Conservation (phyloP, 2,888 invertebrate genomes). For the Troides aeacus region DNA sequence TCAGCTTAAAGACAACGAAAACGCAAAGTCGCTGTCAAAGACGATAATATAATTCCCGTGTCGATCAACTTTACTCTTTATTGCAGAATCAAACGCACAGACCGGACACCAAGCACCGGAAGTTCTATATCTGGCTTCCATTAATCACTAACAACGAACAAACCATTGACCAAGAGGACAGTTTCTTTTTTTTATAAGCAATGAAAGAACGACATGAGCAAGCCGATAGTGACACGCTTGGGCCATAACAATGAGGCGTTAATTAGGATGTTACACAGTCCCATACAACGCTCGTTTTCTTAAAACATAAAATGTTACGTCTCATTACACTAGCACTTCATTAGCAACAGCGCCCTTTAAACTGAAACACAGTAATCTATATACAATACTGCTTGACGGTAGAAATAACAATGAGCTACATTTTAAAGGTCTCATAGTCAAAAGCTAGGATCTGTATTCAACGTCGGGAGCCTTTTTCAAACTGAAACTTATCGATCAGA, state of each 20-base stretch:
- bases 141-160: constrained; percentile 53
- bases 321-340: background rate
- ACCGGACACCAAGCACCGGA: constrained; percentile 50
- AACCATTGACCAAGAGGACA: constrained; percentile 31
- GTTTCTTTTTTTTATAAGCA: background rate
- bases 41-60: constrained; percentile 38
- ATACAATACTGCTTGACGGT: too few species aligned
- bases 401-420: too few species aligned
- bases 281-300: background rate
- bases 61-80: constrained; percentile 48
- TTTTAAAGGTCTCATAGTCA: too few species aligned
- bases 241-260: background rate
- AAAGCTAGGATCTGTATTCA: too few species aligned
- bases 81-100: constrained; percentile 47
- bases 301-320: background rate
- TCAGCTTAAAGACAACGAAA: constrained; percentile 41
- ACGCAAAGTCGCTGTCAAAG: constrained; percentile 37
- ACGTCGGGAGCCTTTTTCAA: too few species aligned
- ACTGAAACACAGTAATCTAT: too few species aligned
- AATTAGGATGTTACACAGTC: background rate
- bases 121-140: constrained; percentile 59
- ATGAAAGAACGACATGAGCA: background rate
- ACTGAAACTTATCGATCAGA: too few species aligned
- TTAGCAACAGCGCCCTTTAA: background rate
- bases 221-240: background rate